phyloP scores from a whole-genome alignment of 2,888 invertebrate species.

The Agrotis segetum region DNA sequence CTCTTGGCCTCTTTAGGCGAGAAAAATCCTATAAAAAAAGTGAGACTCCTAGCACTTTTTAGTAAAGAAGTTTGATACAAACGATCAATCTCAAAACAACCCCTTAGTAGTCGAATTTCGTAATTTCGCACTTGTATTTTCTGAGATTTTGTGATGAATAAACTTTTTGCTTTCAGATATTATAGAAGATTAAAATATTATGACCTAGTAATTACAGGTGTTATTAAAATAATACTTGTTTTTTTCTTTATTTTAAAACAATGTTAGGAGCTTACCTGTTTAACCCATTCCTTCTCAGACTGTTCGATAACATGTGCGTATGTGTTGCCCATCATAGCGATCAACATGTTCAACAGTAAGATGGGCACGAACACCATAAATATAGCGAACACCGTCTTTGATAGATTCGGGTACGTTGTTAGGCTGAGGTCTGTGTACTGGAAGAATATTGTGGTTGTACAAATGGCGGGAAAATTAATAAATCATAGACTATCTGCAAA shows the following conservation, averaged over 20 bases:
- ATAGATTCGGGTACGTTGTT: conserved; percentile 97
- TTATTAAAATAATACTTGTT: too few relatives aligned
- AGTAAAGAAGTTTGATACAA: too few relatives aligned
- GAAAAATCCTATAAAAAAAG: too few relatives aligned
- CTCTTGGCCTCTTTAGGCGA: too few relatives aligned
- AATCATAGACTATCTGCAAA: not conserved
- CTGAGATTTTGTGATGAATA: too few relatives aligned
- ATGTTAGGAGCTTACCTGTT: conserved; percentile 91
- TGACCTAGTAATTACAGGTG: too few relatives aligned
- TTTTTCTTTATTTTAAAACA: not conserved
- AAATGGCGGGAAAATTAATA: not conserved
- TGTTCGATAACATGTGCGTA: conserved; percentile 99
- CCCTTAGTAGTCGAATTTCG: too few relatives aligned
- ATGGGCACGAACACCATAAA: conserved; percentile 99
- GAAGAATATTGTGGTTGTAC: conserved; percentile 65
- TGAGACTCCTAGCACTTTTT: too few relatives aligned
- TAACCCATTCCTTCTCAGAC: conserved; percentile 99
- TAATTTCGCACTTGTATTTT: too few relatives aligned
- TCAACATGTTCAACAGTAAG: conserved; percentile 98
- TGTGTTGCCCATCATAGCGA: conserved; percentile 99
- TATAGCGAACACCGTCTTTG: conserved; percentile 98
- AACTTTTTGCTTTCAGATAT: too few relatives aligned
- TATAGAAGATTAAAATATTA: too few relatives aligned
- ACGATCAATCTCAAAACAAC: too few relatives aligned
- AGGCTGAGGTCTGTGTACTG: conserved; percentile 98